Base-by-base conservation (phyloP, 1,140 invertebrate genomes). In the Calliphora vicina region DNA sequence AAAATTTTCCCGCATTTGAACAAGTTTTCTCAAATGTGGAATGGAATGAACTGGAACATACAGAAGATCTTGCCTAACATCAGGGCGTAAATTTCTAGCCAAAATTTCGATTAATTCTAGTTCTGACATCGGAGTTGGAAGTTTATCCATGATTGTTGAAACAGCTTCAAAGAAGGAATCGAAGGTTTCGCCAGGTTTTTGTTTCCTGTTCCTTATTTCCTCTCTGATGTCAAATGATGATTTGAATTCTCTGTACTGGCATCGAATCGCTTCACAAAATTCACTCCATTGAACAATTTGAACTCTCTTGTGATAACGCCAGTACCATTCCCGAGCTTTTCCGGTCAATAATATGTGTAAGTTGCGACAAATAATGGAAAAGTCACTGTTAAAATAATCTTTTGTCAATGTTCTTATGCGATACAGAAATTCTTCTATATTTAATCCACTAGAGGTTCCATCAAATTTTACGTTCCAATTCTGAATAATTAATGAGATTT, bases 351-450 rank as follows among this genome's bases (percentile, higher is more conserved):
- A 25, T 9, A 73, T 27, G 13, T 25, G 71, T 26, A 73, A 26
- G 17, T 73, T 73, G 5, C 26, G 23, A 26, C 71, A 73, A 29
- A 73, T 73, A 29, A 27, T 15, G 2, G 71, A 27, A 25, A 73
- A 81, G 17, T 81, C 20, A 81, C 26, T 25, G 12, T 57, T 45
- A 81, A 81, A 25, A 15, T 45, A 57, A 13, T 45, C 25, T 57
- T n/a, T 57, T 5, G 26, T 57, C 25, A 81, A 81, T 6, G 13
- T 45, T 57, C 13, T 45, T 13, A 81, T 27, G 12, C 80, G 20
- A 26, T 81, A 81, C 61, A 81, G 23, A 81, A 81, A 81, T 26
- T 81, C 80, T 20, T 81, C 80, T 12, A 81, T 43, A 25, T 20
- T 23, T 26, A 81, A 9, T 5, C 80, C 80, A 81, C 61, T 81